phyloP scores from a whole-genome alignment of 2,797 vertebrate genomes.

The Darevskia mixta region DNA sequence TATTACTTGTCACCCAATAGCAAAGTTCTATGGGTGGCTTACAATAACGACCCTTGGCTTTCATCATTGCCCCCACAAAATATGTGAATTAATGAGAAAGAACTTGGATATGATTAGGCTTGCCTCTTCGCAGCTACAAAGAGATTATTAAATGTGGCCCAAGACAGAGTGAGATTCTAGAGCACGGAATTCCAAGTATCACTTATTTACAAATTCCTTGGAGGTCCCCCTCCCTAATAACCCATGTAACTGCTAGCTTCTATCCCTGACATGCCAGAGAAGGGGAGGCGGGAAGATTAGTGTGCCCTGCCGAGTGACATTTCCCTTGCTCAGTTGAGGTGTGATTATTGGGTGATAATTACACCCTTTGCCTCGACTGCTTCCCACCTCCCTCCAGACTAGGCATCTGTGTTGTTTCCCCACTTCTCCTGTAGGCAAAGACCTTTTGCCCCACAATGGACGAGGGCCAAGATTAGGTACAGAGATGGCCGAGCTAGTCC shows the following conservation, averaged over 20 bases:
- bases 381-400: neutral
- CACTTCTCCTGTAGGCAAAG: slow-evolving; percentile 10
- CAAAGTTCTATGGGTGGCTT: too few species aligned
- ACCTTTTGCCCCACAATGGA: neutral
- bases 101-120: neutral
- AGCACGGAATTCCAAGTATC: slow-evolving; percentile 50
- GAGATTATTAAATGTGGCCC: slow-evolving; percentile 23
- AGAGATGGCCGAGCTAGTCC: neutral
- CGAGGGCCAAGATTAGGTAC: neutral
- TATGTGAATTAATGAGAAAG: neutral
- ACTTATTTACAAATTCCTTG: slow-evolving; percentile 58
- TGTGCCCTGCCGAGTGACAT: slow-evolving; percentile 51
- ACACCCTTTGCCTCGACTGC: slow-evolving; percentile 32
- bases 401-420: slow-evolving; percentile 29
- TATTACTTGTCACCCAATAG: too few species aligned
- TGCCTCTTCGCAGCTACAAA: neutral
- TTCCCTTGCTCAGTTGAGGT: slow-evolving; percentile 46
- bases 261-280: slow-evolving; percentile 49
- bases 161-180: slow-evolving; percentile 55
- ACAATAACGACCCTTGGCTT: neutral
- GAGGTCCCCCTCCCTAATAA: slow-evolving; percentile 29
- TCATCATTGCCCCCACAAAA: neutral
- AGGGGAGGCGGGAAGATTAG: slow-evolving; percentile 67
- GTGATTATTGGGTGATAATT: slow-evolving; percentile 36
- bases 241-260: slow-evolving; percentile 54